phyloP scores from a whole-genome alignment of 53 echinoderm and acorn worm species.

The Arbacia lixula region DNA sequence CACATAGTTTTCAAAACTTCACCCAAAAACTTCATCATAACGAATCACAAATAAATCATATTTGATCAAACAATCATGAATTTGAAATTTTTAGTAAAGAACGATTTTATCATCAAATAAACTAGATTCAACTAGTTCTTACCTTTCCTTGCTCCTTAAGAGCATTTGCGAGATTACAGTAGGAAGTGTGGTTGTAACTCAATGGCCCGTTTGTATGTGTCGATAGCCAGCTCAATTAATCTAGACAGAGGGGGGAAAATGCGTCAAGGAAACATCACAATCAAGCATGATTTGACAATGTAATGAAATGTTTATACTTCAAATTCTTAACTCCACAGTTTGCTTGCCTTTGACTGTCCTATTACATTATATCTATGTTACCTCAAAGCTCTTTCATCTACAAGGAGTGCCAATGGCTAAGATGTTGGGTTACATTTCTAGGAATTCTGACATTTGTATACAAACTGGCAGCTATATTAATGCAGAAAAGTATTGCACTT shows the following conservation, averaged over 20 bases:
- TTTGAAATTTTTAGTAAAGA: no score
- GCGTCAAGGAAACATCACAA: neutral
- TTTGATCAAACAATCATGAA: neutral
- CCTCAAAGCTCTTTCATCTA: neutral
- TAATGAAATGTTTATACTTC: neutral
- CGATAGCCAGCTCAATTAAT: slow-evolving; percentile 94
- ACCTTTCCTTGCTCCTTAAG: slow-evolving; percentile 98
- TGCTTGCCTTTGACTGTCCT: neutral
- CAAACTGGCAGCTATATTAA: no score
- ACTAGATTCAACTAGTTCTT: neutral
- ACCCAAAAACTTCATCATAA: neutral
- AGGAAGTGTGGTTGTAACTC: slow-evolving; percentile 99
- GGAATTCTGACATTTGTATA: no score
- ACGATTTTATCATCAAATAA: no score
- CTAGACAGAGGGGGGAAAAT: slow-evolving; percentile 29
- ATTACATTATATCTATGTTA: neutral
- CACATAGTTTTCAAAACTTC: no score
- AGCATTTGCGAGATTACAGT: slow-evolving; percentile 98
- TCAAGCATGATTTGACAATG: neutral
- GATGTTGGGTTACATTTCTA: no score
- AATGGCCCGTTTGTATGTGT: slow-evolving; percentile 95
- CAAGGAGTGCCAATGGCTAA: no score
- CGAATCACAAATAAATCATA: no score
- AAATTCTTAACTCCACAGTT: neutral
- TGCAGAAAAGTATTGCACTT: no score